Evolutionary conservation across 2,113 vertebrate genomes (phyloP).

Genomic region (Oreotrochilus melanogaster): DNA sequence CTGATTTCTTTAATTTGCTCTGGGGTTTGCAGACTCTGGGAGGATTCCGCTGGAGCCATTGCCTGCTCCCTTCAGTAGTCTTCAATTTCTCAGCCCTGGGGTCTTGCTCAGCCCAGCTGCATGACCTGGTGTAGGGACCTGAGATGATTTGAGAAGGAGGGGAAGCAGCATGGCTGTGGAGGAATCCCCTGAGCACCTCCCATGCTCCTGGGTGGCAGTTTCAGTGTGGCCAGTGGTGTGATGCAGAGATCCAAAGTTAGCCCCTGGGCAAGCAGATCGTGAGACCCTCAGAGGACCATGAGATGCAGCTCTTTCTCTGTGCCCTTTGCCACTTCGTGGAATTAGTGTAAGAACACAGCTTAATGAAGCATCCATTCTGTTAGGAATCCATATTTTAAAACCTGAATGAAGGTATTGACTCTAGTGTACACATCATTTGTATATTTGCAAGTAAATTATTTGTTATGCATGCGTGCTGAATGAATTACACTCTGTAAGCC

Average conservation of each 20-base stretch:
- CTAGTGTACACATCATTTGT: not conserved
- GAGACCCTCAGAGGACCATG: not conserved
- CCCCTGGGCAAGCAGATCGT: not conserved
- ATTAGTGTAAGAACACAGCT: rapidly evolving
- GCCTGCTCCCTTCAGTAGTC: not conserved
- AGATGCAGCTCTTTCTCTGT: not conserved
- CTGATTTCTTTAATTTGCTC: not conserved
- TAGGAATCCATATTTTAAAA: not conserved
- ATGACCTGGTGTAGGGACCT: not conserved
- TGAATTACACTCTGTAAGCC: not conserved
- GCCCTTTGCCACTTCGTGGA: rapidly evolving
- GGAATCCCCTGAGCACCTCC: not conserved
- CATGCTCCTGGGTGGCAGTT: rapidly evolving
- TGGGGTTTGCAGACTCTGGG: not conserved
- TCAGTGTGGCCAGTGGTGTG: too few relatives aligned
- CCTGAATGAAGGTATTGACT: not conserved
- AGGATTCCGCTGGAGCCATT: not conserved
- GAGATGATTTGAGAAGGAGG: not conserved
- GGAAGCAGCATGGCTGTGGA: not conserved
- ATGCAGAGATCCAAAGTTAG: not conserved
- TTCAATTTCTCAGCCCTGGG: not conserved
- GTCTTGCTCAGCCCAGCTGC: not conserved
- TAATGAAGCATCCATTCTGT: not conserved
- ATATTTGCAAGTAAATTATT: not conserved
- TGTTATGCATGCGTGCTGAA: not conserved